Evolutionary conservation across 2,113 vertebrate genomes (phyloP).

Genomic region (Callopanchax toddi): DNA sequence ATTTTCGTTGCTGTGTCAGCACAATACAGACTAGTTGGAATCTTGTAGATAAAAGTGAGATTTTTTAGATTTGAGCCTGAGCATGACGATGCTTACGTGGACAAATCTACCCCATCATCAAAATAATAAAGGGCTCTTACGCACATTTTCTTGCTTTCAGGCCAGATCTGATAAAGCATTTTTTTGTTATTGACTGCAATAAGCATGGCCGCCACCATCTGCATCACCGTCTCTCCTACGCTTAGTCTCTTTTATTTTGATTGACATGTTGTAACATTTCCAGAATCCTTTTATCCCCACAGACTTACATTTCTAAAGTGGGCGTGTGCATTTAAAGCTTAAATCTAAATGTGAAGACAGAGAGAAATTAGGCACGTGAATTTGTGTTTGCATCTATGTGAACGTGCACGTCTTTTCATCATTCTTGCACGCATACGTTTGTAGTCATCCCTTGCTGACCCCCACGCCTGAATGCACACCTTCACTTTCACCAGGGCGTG

Average conservation of each 20-base stretch:
- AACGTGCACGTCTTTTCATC: conserved; percentile 4
- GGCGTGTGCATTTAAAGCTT: too few species aligned
- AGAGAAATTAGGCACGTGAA: background rate
- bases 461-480: conserved; percentile 31
- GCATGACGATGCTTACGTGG: conserved; percentile 1
- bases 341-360: background rate
- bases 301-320: too few species aligned
- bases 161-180: conserved; percentile 58
- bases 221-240: background rate
- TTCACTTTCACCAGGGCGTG: conserved; percentile 18
- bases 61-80: too few species aligned
- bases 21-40: conserved; percentile 11
- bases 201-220: conserved; percentile 3
- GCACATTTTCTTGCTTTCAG: conserved; percentile 4
- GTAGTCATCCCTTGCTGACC: background rate
- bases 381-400: background rate
- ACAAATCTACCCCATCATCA: conserved; percentile 40
- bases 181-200: conserved; percentile 19
- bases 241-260: conserved; percentile 9
- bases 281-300: background rate
- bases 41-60: background rate
- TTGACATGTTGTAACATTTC: conserved; percentile 4
- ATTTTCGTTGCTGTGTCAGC: background rate
- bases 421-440: background rate
- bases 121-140: conserved; percentile 53